Evolutionary conservation across 1,140 invertebrate genomes (phyloP), one percentile per base, ranked within the genome.

Genomic region (Trypoxylus dichotomus): DNA sequence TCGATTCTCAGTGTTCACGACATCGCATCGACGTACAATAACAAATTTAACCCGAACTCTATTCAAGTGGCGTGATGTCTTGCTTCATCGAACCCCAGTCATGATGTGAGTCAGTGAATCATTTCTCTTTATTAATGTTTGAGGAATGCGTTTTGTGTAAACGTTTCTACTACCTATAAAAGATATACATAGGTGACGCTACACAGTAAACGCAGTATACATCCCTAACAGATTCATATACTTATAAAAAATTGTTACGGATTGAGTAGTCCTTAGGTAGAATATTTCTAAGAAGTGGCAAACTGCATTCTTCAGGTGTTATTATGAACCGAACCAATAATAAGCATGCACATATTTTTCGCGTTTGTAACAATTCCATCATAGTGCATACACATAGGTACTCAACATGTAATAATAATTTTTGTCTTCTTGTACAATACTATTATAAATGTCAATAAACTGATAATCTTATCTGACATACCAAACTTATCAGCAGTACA

Each of bases 391-490:
- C 15, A 43, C 42, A 54, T 54, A 54, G 6, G 47, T 54, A 54
- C 19, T 6, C 19, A 15, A 15, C 15, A 15, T 54, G n/a, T 6
- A 19, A 54, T 54, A n/a, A 54, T 54, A 54, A 54, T 54, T 54
- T 54, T 54, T 54, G 47, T 54, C 15, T n/a, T 19, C 47, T 19
- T 54, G 13, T 54, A 19, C 47, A 54, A 37, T 54, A 54, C 47
- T 54, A 54, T 54, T 54, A 54, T 54, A 54, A 54, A 54, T 54
- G 47, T 54, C 47, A 54, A 54, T 54, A 54, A n/a, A 54, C 47
- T 54, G 47, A 54, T 54, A 54, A 54, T 54, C 47, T 54, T 54
- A 54, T 54, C 47, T 54, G 15, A 19, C 47, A 54, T 54, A n/a
- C 47, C 47, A 54, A 54, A 5, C 47, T 54, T 54, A 54, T 54